Evolutionary conservation across 1,140 invertebrate species (phyloP).

Genomic region (Drosophila varians): DNA sequence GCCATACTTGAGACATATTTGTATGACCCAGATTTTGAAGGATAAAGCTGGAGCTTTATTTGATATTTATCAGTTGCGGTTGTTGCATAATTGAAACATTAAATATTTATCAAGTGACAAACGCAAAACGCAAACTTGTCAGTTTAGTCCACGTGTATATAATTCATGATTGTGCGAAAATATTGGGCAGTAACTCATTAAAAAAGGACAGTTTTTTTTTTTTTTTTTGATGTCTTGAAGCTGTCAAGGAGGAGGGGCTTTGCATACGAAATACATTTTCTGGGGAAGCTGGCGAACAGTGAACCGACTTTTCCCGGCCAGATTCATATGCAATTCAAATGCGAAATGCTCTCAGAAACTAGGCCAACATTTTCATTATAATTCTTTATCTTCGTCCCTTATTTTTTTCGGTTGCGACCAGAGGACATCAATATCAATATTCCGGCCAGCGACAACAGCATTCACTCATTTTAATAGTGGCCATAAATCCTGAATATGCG

Average conservation of each 20-base stretch:
- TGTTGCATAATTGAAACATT: conserved; percentile 71
- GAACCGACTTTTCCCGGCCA: conserved; percentile 17
- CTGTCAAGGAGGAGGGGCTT: background rate
- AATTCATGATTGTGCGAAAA: background rate
- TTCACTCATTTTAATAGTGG: conserved; percentile 36
- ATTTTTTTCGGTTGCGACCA: background rate
- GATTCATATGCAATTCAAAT: conserved; percentile 39
- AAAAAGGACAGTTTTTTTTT: background rate
- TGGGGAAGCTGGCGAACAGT: too few species aligned
- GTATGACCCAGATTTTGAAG: conserved; percentile 45
- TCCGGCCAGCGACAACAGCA: conserved; percentile 1
- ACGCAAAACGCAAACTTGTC: background rate
- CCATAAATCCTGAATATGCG: conserved; percentile 24
- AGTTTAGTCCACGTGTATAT: background rate
- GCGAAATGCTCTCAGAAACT: conserved; percentile 10
- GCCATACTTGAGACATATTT: conserved; percentile 62
- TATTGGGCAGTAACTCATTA: background rate
- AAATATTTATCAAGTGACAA: conserved; percentile 61
- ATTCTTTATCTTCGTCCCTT: too few species aligned
- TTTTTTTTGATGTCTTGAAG: too few species aligned
- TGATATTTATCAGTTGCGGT: conserved; percentile 63
- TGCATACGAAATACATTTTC: conserved; percentile 3
- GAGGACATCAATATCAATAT: background rate
- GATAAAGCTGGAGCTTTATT: conserved; percentile 19
- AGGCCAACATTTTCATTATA: conserved; percentile 10